Percentiles rank a stretch among this genome's conserved stretches.
phyloP scores from a whole-genome alignment of 2,113 vertebrate species.

The Nestor notabilis region DNA sequence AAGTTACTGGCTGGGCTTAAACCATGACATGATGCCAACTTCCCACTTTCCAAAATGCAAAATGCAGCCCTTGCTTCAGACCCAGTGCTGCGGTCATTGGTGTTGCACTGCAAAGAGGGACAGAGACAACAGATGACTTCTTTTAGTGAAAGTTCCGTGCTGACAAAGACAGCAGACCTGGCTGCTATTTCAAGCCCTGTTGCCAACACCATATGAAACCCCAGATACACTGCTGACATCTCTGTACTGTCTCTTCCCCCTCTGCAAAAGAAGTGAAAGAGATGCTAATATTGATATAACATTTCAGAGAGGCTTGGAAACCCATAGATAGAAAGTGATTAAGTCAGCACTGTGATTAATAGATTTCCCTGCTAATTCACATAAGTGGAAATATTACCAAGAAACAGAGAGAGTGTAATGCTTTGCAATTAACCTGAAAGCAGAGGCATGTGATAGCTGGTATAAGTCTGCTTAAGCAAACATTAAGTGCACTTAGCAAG shows the following conservation, averaged over 20 bases:
- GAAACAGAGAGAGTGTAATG: background rate
- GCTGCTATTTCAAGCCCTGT: background rate
- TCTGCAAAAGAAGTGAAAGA: background rate
- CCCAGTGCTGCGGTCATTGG: fast-evolving
- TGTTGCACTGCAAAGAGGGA: background rate
- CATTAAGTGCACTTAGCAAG: fast-evolving
- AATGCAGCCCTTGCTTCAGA: background rate
- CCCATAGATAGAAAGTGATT: fast-evolving
- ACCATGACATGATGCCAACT: too few species aligned
- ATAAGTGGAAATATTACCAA: fast-evolving
- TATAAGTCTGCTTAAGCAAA: background rate
- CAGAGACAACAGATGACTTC: background rate
- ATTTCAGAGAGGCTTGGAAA: background rate
- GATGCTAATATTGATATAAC: background rate
- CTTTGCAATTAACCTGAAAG: background rate
- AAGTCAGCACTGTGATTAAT: too few species aligned
- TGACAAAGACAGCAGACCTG: too few species aligned
- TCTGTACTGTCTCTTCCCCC: background rate
- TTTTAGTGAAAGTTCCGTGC: fast-evolving
- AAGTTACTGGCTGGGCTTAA: too few species aligned
- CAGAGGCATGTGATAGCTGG: background rate
- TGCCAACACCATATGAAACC: background rate
- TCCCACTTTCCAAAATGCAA: background rate
- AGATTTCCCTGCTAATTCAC: background rate
- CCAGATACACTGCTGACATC: fast-evolving